Percentiles rank a stretch among this genome's conserved stretches.
Conservation (phyloP, 2,797 vertebrate species). For the Phaenicophaeus curvirostris region DNA sequence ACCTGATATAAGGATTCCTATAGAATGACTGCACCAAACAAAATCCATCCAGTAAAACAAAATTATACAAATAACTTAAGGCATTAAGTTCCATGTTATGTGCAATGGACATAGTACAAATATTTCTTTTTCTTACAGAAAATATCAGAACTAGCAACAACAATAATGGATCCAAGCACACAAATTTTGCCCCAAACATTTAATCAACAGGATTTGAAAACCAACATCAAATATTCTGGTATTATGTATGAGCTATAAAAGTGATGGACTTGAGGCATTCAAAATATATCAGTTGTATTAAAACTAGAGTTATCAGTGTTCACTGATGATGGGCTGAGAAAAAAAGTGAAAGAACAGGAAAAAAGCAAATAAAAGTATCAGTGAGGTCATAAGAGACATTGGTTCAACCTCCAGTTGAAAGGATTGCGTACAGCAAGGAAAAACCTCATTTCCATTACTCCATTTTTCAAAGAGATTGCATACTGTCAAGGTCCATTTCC, state of each 20-base stretch:
- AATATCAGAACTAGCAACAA: not conserved
- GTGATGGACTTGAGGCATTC: not conserved
- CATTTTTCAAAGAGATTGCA: constrained; percentile 24
- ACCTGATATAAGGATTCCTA: not conserved
- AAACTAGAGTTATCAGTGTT: not conserved
- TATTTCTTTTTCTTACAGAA: not conserved
- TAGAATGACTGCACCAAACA: not conserved
- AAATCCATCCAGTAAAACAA: not conserved
- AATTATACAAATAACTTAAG: not conserved
- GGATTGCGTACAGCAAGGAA: constrained; percentile 30
- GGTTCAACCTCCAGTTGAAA: not conserved
- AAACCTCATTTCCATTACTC: constrained; percentile 29
- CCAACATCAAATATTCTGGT: not conserved
- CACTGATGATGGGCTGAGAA: not conserved
- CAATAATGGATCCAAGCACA: not conserved
- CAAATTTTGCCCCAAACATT: not conserved
- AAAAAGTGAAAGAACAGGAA: not conserved
- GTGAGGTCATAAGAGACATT: not conserved
- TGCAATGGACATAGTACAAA: not conserved
- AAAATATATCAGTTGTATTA: not conserved
- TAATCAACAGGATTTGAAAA: constrained; percentile 15
- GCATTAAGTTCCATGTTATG: not conserved
- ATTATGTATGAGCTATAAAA: constrained; percentile 1
- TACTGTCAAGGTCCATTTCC: not conserved
- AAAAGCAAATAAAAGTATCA: not conserved